These are phyloP conservation scores for Gastrophysa polygoni DNA, from an alignment of 2,888 invertebrate genomes.

Conservation along the genomic window DNA sequence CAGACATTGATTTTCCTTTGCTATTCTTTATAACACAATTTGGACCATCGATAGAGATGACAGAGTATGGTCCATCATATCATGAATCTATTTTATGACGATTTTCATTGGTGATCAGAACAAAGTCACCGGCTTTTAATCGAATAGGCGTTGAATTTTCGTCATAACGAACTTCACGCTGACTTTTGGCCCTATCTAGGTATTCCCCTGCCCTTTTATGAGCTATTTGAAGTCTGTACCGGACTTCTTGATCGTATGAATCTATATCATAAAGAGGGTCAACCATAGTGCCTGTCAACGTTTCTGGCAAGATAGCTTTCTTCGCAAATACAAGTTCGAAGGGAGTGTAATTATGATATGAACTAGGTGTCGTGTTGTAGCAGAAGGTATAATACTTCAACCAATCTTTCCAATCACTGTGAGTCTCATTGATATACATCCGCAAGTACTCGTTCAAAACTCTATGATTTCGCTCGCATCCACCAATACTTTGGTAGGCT, in stretches of 20 bases:
- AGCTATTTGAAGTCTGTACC: conserved; percentile 25
- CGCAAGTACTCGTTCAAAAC: too few species aligned
- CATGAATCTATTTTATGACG: conserved; percentile 6
- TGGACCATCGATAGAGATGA: neutral
- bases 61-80: neutral
- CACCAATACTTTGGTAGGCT: conserved; percentile 15
- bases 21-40: neutral
- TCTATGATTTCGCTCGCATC: too few species aligned
- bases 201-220: conserved; percentile 16
- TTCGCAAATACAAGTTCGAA: conserved; percentile 28
- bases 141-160: neutral
- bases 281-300: neutral
- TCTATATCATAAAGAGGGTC: conserved; percentile 29
- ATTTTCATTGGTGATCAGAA: conserved; percentile 15
- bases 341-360: too few species aligned
- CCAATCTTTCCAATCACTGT: conserved; percentile 32
- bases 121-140: conserved; percentile 8
- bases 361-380: conserved; percentile 32
- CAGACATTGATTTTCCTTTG: too few species aligned
- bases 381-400: conserved; percentile 18
- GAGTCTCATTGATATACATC: neutral
- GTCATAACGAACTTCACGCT: conserved; percentile 18
- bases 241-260: conserved; percentile 23
- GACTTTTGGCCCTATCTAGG: conserved; percentile 16
- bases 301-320: conserved; percentile 15